These are phyloP conservation scores for Ceratina australensis DNA, from an alignment of 1,140 invertebrate genomes.

Conservation along the genomic window DNA sequence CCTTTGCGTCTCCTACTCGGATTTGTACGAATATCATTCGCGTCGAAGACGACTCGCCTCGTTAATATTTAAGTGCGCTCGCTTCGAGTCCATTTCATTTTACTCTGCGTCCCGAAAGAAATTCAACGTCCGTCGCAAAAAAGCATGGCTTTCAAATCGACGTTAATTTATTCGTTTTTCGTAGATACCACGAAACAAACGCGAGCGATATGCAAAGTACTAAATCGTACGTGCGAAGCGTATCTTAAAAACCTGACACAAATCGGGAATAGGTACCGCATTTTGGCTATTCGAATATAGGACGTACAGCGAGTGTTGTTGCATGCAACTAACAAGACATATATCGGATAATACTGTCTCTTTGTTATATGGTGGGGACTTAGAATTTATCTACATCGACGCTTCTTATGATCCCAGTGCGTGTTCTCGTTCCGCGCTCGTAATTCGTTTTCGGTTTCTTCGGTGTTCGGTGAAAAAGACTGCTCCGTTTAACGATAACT, in stretches of 20 bases:
- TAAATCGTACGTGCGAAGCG: background rate
- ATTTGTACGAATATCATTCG: background rate
- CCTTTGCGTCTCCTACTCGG: background rate
- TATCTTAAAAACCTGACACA: background rate
- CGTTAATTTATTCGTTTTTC: background rate
- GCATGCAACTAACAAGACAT: constrained; percentile 22
- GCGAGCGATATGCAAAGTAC: background rate
- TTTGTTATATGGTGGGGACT: constrained; percentile 49
- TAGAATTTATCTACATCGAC: constrained; percentile 37
- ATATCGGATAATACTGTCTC: constrained; percentile 34
- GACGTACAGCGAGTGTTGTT: background rate
- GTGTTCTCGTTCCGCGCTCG: constrained; percentile 13
- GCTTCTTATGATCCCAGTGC: constrained; percentile 36
- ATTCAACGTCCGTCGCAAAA: no score
- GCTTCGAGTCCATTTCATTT: no score
- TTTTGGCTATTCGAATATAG: constrained; percentile 2
- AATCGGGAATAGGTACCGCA: constrained; percentile 18
- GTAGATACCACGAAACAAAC: background rate
- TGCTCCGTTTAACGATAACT: background rate
- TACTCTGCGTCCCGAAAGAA: no score
- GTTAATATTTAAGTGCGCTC: no score
- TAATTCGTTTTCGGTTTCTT: background rate
- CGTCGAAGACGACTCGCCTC: background rate
- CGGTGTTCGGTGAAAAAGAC: no score
- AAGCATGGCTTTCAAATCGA: no score